A percentile compares a stretch with the other conserved stretches of the same genome.
These are phyloP conservation scores for Pemphigus obesinymphae DNA, from an alignment of 1,140 invertebrate species.

Conservation along the genomic window DNA sequence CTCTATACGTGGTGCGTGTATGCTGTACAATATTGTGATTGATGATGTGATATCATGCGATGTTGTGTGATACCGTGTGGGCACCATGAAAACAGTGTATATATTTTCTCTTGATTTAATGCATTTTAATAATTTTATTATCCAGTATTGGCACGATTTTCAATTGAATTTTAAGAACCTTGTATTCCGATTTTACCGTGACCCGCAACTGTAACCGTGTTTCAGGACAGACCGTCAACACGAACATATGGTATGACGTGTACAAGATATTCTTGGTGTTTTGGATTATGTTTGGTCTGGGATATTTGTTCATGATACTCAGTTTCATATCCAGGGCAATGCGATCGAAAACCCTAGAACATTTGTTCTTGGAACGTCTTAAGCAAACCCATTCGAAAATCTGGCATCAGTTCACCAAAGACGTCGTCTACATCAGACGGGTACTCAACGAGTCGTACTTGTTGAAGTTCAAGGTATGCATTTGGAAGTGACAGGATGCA, in stretches of 20 bases:
- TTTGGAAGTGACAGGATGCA: too few relatives aligned
- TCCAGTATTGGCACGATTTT: too few relatives aligned
- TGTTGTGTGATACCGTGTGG: too few relatives aligned
- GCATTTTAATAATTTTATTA: too few relatives aligned
- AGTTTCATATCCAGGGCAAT: constrained; percentile 74
- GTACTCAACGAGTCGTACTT: constrained; percentile 73
- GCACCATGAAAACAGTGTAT: too few relatives aligned
- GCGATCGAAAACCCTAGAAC: constrained; percentile 68
- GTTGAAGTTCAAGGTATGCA: constrained; percentile 70
- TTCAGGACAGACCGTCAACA: constrained; percentile 14
- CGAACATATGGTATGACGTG: constrained; percentile 54
- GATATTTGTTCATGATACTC: constrained; percentile 86
- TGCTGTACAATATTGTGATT: too few relatives aligned
- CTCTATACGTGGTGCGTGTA: too few relatives aligned
- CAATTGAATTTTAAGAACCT: too few relatives aligned
- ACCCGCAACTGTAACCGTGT: constrained; percentile 35
- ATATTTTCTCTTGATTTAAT: too few relatives aligned
- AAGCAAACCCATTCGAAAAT: constrained; percentile 73
- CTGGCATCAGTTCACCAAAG: constrained; percentile 69
- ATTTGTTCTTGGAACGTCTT: constrained; percentile 70
- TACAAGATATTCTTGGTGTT: constrained; percentile 72
- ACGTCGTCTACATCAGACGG: constrained; percentile 66
- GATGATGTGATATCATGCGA: too few relatives aligned
- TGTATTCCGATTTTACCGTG: too few relatives aligned
- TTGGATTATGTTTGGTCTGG: constrained; percentile 87